A percentile compares a stretch with the other conserved stretches of the same genome.
phyloP scores from a whole-genome alignment of 2,113 vertebrate species.

The Ochotona curzoniae region DNA sequence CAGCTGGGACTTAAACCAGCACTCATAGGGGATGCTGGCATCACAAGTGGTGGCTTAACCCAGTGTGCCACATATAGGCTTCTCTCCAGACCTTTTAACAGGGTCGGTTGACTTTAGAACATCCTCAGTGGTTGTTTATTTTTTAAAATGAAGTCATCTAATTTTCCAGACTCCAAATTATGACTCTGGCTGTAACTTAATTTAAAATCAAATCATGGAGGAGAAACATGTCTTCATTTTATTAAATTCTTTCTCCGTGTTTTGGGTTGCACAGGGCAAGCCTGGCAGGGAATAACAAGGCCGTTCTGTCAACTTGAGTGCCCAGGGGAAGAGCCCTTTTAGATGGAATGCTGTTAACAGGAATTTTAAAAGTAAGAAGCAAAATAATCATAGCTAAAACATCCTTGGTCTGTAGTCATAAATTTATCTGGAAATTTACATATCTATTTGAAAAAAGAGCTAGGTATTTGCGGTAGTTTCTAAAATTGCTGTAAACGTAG shows the following conservation, averaged over 20 bases:
- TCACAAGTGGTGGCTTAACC: no score
- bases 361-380: constrained; percentile 4
- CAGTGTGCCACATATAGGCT: neutral
- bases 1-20: no score
- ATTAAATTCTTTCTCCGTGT: constrained; percentile 51
- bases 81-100: constrained; percentile 20
- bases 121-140: constrained; percentile 22
- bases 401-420: neutral
- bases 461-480: constrained; percentile 36
- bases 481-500: neutral
- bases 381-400: constrained; percentile 39
- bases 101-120: constrained; percentile 5
- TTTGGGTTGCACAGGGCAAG: constrained; percentile 16
- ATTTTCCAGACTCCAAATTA: constrained; percentile 58
- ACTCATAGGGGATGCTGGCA: no score
- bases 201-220: constrained; percentile 60
- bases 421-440: constrained; percentile 28
- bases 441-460: neutral
- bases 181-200: constrained; percentile 60
- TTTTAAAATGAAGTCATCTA: constrained; percentile 48
- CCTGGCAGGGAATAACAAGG: neutral
- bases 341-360: constrained; percentile 4
- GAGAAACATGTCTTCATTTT: constrained; percentile 54
- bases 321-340: constrained; percentile 28
- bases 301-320: constrained; percentile 4